Base-by-base conservation (phyloP, 2,113 vertebrate genomes). In the Thermophis baileyi region DNA sequence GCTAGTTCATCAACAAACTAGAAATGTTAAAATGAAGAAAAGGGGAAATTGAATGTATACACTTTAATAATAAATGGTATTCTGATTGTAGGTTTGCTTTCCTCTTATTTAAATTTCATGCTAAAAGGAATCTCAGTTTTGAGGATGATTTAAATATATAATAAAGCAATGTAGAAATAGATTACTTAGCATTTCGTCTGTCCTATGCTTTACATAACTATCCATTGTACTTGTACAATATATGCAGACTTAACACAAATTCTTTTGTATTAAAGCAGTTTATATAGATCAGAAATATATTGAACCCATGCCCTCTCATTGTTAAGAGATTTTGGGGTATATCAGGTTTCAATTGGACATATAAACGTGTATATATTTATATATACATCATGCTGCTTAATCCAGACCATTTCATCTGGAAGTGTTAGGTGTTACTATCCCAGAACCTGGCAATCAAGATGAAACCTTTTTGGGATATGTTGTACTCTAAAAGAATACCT, bases 1-100 rank as follows among this genome's bases (percentile, higher is more conserved):
- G 97, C 95, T 97, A 96, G 95, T 98, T 98, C 97, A 96, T 98
- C 97, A 98, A 98, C 98, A 98, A 98, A 98, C 98, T 97, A 95
- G 97, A 98, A 98, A 96, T 94, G 96, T 97, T 97, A 96, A 96
- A 96, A 94, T 94, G 63, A 95, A 81, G 89, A 63, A 57, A 94
- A 89, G 90, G 87, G 53, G 93, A 96, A 95, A 93, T 93, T 92
- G 92, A 94, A 96, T 96, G 94, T 95, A 96, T 97, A 97, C 94
- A 95, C 96, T 98, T 93, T 94, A 46, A 50, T 94, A 87, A 95
- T 93, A 53, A 94, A 93, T 94, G 96, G 92, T 94, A 46, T 96
- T 91, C 94, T 96, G 91, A 94, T 93, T 96, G 93, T 91, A 96
- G 85, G 89, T 92, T 94, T 91, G 90, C 44, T 93, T 93, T 94